Evolutionary conservation across 1,140 invertebrate species (phyloP).

Genomic region (Aphaenogaster floridana): DNA sequence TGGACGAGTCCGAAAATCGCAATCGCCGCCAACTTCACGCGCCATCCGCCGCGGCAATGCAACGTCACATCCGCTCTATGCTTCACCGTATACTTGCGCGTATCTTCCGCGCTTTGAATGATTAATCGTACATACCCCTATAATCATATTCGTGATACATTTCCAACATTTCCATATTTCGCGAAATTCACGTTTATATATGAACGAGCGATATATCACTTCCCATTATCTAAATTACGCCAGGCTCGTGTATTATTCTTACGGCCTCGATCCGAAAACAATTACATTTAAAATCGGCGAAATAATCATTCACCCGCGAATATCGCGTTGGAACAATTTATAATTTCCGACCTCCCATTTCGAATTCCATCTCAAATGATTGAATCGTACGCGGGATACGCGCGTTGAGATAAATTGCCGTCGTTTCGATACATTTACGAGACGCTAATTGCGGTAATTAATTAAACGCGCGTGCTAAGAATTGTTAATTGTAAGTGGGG

Average conservation of each 20-base stretch:
- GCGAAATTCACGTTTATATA: background rate
- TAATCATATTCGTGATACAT: background rate
- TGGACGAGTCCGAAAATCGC: background rate
- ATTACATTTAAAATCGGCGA: background rate
- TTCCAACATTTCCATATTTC: background rate
- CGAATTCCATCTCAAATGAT: background rate
- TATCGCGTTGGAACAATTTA: background rate
- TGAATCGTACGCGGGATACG: background rate
- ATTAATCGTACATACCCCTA: background rate
- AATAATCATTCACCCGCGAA: conserved; percentile 2
- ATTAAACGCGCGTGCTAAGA: background rate
- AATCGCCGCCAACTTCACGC: background rate
- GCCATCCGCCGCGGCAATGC: no score
- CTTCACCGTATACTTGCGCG: background rate
- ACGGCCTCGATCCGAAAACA: background rate
- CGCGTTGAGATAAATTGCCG: background rate
- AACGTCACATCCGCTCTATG: background rate
- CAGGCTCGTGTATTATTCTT: background rate
- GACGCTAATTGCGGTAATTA: conserved; percentile 21
- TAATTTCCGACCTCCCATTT: background rate
- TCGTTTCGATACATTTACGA: background rate
- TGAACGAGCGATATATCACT: no score
- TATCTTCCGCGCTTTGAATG: background rate
- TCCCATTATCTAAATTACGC: background rate
- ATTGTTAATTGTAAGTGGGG: background rate